These are phyloP conservation scores for Akabosia matsudoensis DNA, from an alignment of 1,140 invertebrate genomes.

Conservation along the genomic window DNA sequence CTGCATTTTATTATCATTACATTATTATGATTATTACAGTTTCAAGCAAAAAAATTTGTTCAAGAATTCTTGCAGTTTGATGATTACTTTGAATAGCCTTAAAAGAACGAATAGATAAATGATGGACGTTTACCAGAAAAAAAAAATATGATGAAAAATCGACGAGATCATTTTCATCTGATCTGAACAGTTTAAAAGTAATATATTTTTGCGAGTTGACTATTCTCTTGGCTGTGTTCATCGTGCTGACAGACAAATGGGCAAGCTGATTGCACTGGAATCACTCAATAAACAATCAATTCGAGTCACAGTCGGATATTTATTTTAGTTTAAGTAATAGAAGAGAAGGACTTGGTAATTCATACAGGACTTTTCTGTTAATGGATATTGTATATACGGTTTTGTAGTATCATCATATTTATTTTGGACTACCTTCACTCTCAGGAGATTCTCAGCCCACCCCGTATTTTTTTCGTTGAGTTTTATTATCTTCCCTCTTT, in stretches of 20 bases:
- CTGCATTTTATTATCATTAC: not conserved
- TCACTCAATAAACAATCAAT: slow-evolving; percentile 24
- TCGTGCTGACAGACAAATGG: slow-evolving; percentile 23
- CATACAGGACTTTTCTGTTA: too few relatives aligned
- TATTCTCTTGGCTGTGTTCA: too few relatives aligned
- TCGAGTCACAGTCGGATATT: slow-evolving; percentile 10
- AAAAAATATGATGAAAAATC: not conserved
- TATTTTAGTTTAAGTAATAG: too few relatives aligned
- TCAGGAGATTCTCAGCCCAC: not conserved
- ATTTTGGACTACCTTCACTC: not conserved
- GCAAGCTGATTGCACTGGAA: slow-evolving; percentile 1
- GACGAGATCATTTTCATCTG: slow-evolving; percentile 11
- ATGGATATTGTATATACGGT: not conserved
- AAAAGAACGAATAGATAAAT: not conserved
- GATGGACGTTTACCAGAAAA: too few relatives aligned
- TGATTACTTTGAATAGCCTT: not conserved
- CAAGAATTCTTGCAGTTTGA: not conserved
- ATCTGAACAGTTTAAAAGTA: not conserved
- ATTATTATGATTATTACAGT: not conserved
- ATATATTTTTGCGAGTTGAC: not conserved
- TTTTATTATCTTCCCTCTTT: too few relatives aligned
- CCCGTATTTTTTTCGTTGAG: not conserved
- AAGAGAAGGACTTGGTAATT: too few relatives aligned
- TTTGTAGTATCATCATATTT: not conserved
- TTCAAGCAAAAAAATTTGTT: not conserved